Evolutionary conservation across 2,888 invertebrate species (phyloP).

Genomic region (Ormyrus thymus): DNA sequence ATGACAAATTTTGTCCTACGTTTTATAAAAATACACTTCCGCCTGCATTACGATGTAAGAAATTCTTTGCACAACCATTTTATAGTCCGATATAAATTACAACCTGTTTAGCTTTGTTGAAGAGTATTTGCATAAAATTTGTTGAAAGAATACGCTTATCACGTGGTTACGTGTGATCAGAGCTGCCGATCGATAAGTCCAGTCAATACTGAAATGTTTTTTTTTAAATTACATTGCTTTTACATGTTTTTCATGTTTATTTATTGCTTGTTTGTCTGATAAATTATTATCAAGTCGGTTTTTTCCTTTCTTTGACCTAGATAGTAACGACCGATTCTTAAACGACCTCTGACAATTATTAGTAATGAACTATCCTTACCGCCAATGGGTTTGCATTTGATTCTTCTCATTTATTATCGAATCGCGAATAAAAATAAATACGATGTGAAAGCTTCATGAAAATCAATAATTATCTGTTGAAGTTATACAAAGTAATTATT

Average conservation of each 20-base stretch:
- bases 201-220: constrained; percentile 6
- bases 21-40: constrained; percentile 27
- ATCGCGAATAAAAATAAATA: not conserved
- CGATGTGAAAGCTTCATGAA: constrained; percentile 13
- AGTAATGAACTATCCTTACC: not conserved
- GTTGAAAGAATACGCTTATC: constrained; percentile 6
- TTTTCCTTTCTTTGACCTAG: not conserved
- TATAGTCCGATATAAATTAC: constrained; percentile 21
- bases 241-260: constrained; percentile 7
- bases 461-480: not conserved
- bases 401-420: constrained; percentile 12
- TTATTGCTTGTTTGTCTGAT: constrained; percentile 4
- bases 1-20: constrained; percentile 20
- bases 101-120: not conserved
- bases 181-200: not conserved
- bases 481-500: not conserved
- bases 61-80: constrained; percentile 20
- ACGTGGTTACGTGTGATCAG: not conserved
- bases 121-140: not conserved
- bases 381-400: not conserved
- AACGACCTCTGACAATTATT: not conserved
- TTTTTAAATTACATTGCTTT: not conserved
- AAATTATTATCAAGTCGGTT: not conserved
- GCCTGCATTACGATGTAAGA: not conserved
- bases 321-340: constrained; percentile 25